phyloP scores from a whole-genome alignment of 2,888 invertebrate species.

The Axea sp. region DNA sequence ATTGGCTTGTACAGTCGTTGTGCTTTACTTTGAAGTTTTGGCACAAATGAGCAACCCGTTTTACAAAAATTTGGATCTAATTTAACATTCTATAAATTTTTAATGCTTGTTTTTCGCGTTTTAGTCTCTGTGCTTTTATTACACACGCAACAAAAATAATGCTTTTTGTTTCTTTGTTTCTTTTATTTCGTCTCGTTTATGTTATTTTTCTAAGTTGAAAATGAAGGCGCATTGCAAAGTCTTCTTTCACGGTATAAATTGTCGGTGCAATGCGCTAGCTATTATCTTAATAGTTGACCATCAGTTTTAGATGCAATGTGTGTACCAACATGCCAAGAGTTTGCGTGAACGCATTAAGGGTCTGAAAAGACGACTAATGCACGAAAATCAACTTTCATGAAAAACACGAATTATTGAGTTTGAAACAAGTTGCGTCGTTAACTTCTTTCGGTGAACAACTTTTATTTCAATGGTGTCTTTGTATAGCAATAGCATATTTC shows the following conservation, averaged over 20 bases:
- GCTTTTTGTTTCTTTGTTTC: not conserved
- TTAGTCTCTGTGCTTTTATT: not conserved
- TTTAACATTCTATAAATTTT: constrained; percentile 18
- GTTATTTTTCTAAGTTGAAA: too few relatives aligned
- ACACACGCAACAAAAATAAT: not conserved
- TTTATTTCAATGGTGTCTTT: constrained; percentile 22
- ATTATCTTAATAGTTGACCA: constrained; percentile 28
- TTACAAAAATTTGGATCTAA: constrained; percentile 5
- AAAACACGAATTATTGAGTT: constrained; percentile 35
- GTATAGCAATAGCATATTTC: constrained; percentile 10
- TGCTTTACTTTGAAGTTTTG: constrained; percentile 16
- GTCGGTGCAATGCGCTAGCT: constrained; percentile 16
- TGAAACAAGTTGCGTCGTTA: constrained; percentile 32
- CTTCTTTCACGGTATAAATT: constrained; percentile 31
- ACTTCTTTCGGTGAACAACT: constrained; percentile 14
- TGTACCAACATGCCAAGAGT: constrained; percentile 22
- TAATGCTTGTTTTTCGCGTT: not conserved
- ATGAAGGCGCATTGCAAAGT: constrained; percentile 6
- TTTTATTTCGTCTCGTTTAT: too few relatives aligned
- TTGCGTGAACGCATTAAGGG: constrained; percentile 28
- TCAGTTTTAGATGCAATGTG: constrained; percentile 21
- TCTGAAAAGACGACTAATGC: constrained; percentile 26
- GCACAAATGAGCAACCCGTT: not conserved
- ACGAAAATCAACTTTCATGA: constrained; percentile 37
- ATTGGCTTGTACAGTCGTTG: constrained; percentile 11